Evolutionary conservation across 2,113 vertebrate genomes (phyloP), one percentile per base, ranked within the genome.

Genomic region (Prunella fulvescens): DNA sequence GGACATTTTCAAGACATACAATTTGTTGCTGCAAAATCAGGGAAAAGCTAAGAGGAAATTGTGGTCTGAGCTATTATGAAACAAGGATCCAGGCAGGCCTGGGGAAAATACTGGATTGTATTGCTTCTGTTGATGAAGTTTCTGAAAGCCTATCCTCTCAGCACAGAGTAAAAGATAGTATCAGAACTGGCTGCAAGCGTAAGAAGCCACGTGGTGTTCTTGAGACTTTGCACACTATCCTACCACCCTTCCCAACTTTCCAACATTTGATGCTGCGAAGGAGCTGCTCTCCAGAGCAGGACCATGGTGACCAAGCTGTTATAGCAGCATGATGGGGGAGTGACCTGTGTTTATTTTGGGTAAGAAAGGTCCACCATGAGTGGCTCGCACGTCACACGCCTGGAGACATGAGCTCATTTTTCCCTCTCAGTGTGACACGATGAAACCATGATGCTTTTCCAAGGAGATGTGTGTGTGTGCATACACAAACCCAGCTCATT

Each of bases 301-400:
- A 57, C 50, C 2, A 0, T 39, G 14, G 22, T 54, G 67, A 33
- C 39, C 76, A 53, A 33, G 9, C 11, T 76, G 28, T 53, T 69
- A 42, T 0, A 33, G 44, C 1, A 0, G 53, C 33, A 29, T 1
- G 5, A 39, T 3, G 10, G n/a, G 17, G 23, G 6, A 56, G 39
- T 37, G 71, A 76, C 47, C 45, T 81, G 26, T 48, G 14, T 44
- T 15, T 79, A 31, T 62, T 54, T 45, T 51, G 28, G 37, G 23
- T 74, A 44, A 56, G 0, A 6, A 67, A 76, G 44, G 6, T n/a
- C 76, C 79, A 39, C 23, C 70, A 24, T 5, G 28, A 70, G 2
- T 44, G 64, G 7, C 42, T 81, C 1, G 0, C 62, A 26, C 3
- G 0, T 84, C 76, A 33, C 79, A 33, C 1, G 5, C 35, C 47